A percentile compares a stretch with the other conserved stretches of the same genome.
phyloP scores from a whole-genome alignment of 1,140 invertebrate genomes.

The Magallana angulata region DNA sequence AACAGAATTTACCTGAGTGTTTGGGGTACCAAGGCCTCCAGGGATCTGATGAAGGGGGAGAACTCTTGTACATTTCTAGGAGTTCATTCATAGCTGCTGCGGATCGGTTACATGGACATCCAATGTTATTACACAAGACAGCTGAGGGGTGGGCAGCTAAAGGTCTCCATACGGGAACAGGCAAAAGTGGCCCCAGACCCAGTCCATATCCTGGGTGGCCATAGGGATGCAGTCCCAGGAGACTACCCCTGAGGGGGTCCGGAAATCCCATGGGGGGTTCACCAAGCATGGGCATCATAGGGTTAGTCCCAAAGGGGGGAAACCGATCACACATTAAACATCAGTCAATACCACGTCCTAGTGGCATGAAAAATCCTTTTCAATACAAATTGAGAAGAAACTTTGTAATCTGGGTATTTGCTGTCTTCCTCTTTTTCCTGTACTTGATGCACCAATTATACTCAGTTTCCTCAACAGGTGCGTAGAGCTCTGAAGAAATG shows the following conservation, averaged over 20 bases:
- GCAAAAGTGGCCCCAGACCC: conserved; percentile 44
- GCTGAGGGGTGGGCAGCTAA: conserved; percentile 40
- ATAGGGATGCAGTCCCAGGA: conserved; percentile 28
- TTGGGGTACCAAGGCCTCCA: conserved; percentile 55
- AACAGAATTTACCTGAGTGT: conserved; percentile 46
- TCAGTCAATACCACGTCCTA: conserved; percentile 23
- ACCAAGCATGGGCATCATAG: conserved; percentile 54
- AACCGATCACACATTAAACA: conserved; percentile 42
- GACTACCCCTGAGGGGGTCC: conserved; percentile 36
- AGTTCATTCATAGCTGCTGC: conserved; percentile 14
- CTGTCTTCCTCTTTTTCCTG: not conserved
- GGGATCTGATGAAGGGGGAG: conserved; percentile 27
- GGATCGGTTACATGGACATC: conserved; percentile 51
- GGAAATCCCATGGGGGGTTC: conserved; percentile 52
- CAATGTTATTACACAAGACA: conserved; percentile 45
- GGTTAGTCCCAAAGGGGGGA: conserved; percentile 24
- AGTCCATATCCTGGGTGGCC: conserved; percentile 39
- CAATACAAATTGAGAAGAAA: not conserved
- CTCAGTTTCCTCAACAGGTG: conserved; percentile 1
- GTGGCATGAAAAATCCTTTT: conserved; percentile 24
- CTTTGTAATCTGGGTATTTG: not conserved
- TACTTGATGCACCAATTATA: not conserved
- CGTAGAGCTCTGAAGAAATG: not conserved
- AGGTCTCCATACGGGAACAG: conserved; percentile 55
- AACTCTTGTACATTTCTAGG: conserved; percentile 10